Base-by-base conservation (phyloP, 2,888 invertebrate species). In the Mycalesis mineus region DNA sequence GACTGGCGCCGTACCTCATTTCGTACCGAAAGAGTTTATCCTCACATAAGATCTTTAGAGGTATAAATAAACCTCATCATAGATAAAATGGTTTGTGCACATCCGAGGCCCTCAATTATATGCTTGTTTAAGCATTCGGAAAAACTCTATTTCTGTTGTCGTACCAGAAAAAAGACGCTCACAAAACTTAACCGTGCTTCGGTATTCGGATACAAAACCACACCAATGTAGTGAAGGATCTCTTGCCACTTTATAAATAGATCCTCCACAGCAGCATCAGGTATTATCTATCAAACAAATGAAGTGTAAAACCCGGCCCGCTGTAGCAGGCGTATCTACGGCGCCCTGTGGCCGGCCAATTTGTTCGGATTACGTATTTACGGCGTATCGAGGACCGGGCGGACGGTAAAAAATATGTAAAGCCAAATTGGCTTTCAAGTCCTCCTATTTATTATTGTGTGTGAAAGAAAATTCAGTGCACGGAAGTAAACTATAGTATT, bases 301-400 rank as follows among this genome's bases (percentile, higher is more conserved):
- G 75, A 79, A 75, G 76, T 78, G 77, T 74, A 74, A 72, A 77
- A 74, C 72, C 69, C 64, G 72, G 67, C 61, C 62, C 57, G 42
- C 50, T 37, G 41, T 36, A 54, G 6, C 47, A 44, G 41, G 31
- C 53, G 51, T 60, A 61, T 63, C 62, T 61, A 59, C 57, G 50
- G 51, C 57, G 59, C 33, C 37, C 57, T 57, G 60, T 54, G 64
- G 66, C 58, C 64, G 60, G 63, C 73, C 83, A 80, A 82, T 83
- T 84, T 84, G 80, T 84, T 68, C 73, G 78, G 81, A 83, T 83
- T 83, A 81, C 71, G 72, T 75, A 77, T 78, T 78, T 77, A 80
- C 75, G 74, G 74, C 68, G 70, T 77, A 79, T 76, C 73, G 73
- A 67, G 66, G 66, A 65, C 59, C 63, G 61, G 68, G 68, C 67